Base-by-base conservation (phyloP, 1,140 invertebrate genomes). In the Dendroctonus ponderosae region DNA sequence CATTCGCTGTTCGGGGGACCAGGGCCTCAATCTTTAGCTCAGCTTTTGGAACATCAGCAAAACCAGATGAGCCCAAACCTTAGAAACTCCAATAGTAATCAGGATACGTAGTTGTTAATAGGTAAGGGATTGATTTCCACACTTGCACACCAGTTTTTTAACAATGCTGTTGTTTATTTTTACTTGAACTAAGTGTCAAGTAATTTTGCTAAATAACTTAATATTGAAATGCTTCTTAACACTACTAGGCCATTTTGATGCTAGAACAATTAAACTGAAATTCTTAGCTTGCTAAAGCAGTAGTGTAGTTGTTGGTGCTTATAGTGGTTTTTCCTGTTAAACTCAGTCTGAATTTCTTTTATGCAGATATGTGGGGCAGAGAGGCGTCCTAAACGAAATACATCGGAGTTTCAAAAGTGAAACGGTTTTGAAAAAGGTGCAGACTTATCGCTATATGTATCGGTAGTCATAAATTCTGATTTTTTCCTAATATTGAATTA, bases 31-130 rank as follows among this genome's bases (percentile, higher is more conserved):
- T 90, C 91, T 0, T 79, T 93, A 38, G 90, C 92, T 75, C 83
- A 89, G 62, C 84, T 93, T 6, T 77, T 93, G 48, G 91, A 93
- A 74, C 91, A 93, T 78, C 91, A 93, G 78, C 87, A 88, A 52
- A 74, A 69, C 37, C 74, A 77, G 38, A 61, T 67, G 59, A 52
- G 59, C 7, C 44, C 44, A 9, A 52, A 14, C 14, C 11, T 53
- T 3, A 67, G 58, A 46, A 58, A 51, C 41, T 52, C 11, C 38
- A 57, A 57, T 46, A 15, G 51, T 54, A 48, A 58, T 58, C 56
- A 59, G 11, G 57, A 66, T 26, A 58, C 64, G n/a, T 65, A 65
- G 43, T 48, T 52, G 50, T 6, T 52, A 15, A 26, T 52, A 37
- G 8, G 8, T 11, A 46, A 11, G 8, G 1, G 43, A 11, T 46